Evolutionary conservation across 2,888 invertebrate genomes (phyloP), one percentile per base, ranked within the genome.

Genomic region (Hesperia comma): DNA sequence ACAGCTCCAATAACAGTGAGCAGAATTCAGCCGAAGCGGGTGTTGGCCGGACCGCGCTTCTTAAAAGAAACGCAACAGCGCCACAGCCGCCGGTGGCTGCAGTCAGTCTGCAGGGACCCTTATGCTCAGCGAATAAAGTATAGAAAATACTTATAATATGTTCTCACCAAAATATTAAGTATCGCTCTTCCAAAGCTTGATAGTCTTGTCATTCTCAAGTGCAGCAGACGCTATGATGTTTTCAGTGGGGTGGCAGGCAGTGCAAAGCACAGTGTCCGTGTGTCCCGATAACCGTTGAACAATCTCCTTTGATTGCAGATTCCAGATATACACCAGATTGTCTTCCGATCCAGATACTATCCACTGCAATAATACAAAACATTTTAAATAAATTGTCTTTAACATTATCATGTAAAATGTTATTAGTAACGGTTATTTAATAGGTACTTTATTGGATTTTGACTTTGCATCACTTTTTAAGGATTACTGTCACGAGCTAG

Each of bases 301-400:
- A 69, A 99, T 97, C 93, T 99, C 99, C 91, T 99, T 99, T 14
- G 99, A 99, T 86, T 99, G 99, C 73, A 99, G 94, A 93, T 99
- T 99, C 99, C 99, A 99, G 79, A 99, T 99, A 85, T 99, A 99
- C 0, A 99, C 98, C 94, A 98, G 95, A 86, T 99, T 98, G 89
- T 99, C 99, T 92, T 99, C 99, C 5, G 99, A 99, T n/a, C 99
- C 99, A 49, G 99, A 99, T 56, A 99, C 99, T 84, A 99, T 99
- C 99, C 99, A 99, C 97, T 98, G 88, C 17, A 91, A 89, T 76
- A 68, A 40, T 33, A 55, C 12, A 41, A 49, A 46, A 14, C 4
- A 21, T 7, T 58, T 15, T 40, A 26, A 26, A 26, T 26, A 2
- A 26, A 26, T 4, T 26, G 26, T 26, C 2, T 26, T 26, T 26